Conservation (phyloP, 2,888 invertebrate species). For the Mesorhabditis sp. region DNA sequence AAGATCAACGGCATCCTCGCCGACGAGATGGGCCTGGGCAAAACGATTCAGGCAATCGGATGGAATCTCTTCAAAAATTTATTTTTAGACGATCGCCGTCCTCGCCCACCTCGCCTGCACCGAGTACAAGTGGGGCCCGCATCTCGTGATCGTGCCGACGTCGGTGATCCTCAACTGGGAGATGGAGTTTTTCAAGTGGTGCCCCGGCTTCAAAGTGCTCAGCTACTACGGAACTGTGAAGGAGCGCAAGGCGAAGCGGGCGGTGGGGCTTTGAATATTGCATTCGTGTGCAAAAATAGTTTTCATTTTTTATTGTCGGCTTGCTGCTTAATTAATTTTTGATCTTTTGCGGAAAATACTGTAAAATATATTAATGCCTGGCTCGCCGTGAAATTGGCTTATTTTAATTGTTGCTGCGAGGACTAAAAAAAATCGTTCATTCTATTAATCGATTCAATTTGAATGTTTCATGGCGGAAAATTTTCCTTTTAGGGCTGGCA, state of each 20-base stretch:
- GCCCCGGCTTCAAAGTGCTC: conserved; percentile 95
- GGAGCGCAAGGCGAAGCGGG: conserved; percentile 70
- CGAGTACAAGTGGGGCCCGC: conserved; percentile 92
- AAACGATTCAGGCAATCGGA: background rate
- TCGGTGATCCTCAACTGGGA: conserved; percentile 99
- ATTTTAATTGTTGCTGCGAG: too few relatives aligned
- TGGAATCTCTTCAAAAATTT: background rate
- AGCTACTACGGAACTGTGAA: conserved; percentile 96
- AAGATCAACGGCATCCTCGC: background rate
- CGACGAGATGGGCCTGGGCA: background rate
- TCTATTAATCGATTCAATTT: too few relatives aligned
- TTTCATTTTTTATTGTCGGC: too few relatives aligned
- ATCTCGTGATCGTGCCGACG: conserved; percentile 95
- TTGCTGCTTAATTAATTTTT: too few relatives aligned
- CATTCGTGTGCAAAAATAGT: too few relatives aligned
- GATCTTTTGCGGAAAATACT: too few relatives aligned
- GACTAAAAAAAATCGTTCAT: too few relatives aligned
- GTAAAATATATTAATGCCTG: too few relatives aligned
- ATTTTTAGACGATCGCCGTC: conserved; percentile 83
- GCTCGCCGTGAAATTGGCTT: too few relatives aligned
- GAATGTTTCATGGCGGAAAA: too few relatives aligned
- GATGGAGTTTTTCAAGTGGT: conserved; percentile 99
- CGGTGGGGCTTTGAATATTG: too few relatives aligned
- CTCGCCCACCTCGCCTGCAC: conserved; percentile 89
- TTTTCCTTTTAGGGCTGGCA: conserved; percentile 87